Percentiles rank a stretch among this genome's conserved stretches.
Conservation (phyloP, 2,113 vertebrate species). For the Meles meles region DNA sequence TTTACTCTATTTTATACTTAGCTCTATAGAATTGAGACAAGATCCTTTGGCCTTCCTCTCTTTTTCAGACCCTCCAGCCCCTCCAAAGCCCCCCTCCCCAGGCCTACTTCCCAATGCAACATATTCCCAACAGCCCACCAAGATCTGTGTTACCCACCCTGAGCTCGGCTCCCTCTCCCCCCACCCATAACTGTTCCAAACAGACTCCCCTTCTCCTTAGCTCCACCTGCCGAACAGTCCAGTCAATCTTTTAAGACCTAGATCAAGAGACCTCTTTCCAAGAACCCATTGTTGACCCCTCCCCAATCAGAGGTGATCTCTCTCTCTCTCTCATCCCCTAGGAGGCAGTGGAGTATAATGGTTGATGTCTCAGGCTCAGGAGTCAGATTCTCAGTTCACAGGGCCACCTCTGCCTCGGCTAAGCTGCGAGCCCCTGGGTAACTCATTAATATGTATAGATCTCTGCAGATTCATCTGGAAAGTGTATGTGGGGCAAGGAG, state of each 20-base stretch:
- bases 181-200: not conserved
- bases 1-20: not conserved
- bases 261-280: not conserved
- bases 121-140: not conserved
- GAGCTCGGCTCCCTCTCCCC: not conserved
- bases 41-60: not conserved
- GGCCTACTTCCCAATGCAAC: not conserved
- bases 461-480: not conserved
- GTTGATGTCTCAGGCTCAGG: not conserved
- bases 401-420: not conserved
- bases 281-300: not conserved
- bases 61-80: not conserved
- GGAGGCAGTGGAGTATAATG: not conserved
- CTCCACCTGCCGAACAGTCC: not conserved
- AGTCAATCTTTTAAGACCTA: not conserved
- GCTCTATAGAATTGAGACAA: not conserved
- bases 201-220: not conserved
- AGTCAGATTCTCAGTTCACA: not conserved
- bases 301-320: not conserved
- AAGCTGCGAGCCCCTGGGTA: not conserved
- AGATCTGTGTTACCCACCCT: not conserved
- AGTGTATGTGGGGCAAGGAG: not conserved
- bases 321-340: not conserved
- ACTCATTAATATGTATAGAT: not conserved
- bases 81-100: fast-evolving